Base-by-base conservation (phyloP, 2,888 invertebrate species). In the Tridacna crocea region DNA sequence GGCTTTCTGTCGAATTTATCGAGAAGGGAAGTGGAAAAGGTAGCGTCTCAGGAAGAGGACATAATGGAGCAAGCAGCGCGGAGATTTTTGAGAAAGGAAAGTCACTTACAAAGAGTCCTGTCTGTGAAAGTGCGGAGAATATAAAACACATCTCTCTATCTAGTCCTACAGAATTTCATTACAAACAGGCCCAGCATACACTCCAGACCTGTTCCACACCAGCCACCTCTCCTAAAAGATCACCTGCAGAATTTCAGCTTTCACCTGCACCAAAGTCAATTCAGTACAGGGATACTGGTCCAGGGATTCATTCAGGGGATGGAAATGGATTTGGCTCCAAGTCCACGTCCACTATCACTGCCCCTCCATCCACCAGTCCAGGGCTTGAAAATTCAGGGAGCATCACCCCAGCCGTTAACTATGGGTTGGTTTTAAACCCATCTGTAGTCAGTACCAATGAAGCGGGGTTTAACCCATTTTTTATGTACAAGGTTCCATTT, bases 121-220 rank as follows among this genome's bases (percentile, higher is more conserved):
- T 84, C 26, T 79, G 70, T 48, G 84, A 84, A 8, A 79, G 65
- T 27, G 61, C 77, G 11, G 84, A 84, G 47, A 79, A 72, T 66
- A 84, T 84, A 11, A 81, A 81, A 51, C 84, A 84, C 36, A 79
- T 84, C 27, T 82, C 80, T n/a, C 68, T 86, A 55, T 86, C 86
- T 77, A 86, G 86, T 84, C 86, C 86, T 2, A 77, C 84, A 55
- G 82, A 84, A 60, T 80, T 82, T 76, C 83, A 86, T 77, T 84
- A 86, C 60, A 82, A 75, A 51, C 77, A 75, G 19, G 60, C 75
- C 26, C 77, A 65, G 36, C 78, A 78, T 72, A 66, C 48, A 15
- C 81, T 74, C 17, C 26, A 24, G 12, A 36, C 73, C 55, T 27
- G 63, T 24, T 13, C 63, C 10, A 55, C 83, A 58, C 76, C 85